These are phyloP conservation scores for Drosophila willistoni DNA, from an alignment of 1,140 invertebrate species.

Conservation along the genomic window DNA sequence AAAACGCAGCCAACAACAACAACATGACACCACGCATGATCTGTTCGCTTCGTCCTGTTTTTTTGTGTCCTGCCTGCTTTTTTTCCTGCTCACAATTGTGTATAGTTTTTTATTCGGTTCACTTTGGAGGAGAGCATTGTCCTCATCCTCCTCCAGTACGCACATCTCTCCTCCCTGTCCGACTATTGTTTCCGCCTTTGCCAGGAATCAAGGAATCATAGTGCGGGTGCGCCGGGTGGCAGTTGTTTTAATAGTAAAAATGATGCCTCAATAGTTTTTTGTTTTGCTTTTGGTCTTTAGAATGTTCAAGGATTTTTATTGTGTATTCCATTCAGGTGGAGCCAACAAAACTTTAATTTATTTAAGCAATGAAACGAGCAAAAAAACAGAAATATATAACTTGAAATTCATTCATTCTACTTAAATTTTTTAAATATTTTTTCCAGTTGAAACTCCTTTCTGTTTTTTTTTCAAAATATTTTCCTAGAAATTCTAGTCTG, in stretches of 20 bases:
- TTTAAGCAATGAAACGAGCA: neutral
- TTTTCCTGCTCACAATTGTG: conserved; percentile 21
- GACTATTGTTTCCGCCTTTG: conserved; percentile 18
- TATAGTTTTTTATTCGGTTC: conserved; percentile 10
- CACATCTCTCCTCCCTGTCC: neutral
- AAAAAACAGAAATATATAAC: neutral
- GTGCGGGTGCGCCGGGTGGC: conserved; percentile 12
- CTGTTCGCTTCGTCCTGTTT: conserved; percentile 24
- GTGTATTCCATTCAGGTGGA: neutral
- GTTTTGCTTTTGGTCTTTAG: neutral
- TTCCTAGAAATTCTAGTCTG: conserved; percentile 24
- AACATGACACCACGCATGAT: conserved; percentile 34
- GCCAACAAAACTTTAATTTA: neutral
- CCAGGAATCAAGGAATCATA: conserved; percentile 21
- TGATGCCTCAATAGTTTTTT: conserved; percentile 7
- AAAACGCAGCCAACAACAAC: conserved; percentile 1
- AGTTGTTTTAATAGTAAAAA: conserved; percentile 4
- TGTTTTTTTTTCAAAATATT: neutral
- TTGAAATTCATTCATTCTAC: neutral
- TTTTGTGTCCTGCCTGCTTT: conserved; percentile 10
- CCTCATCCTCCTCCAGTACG: neutral
- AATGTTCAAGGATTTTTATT: neutral
- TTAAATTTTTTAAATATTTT: neutral
- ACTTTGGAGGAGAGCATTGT: conserved; percentile 2
- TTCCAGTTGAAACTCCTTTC: conserved; percentile 35